Base-by-base conservation (phyloP, 2,888 invertebrate genomes). In the Aproaerema taeniolella region DNA sequence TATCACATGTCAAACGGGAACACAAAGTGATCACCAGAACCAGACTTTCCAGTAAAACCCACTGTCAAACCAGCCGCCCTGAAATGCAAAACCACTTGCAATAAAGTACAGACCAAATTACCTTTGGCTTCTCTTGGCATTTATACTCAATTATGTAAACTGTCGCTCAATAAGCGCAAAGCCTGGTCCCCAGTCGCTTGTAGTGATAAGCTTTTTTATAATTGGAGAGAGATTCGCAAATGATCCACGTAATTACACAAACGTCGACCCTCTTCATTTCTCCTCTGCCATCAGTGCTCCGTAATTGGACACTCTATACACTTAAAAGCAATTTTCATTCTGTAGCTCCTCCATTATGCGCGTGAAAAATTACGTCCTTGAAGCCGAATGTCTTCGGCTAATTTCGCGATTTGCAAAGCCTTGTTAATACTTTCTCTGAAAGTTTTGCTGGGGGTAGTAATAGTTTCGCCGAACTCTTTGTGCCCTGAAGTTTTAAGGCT, bases 201-300 rank as follows among this genome's bases (percentile, higher is more conserved):
- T 71, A 73, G 70, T 71, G 72, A 76, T 72, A 75, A 72, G 65
- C 69, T 68, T 79, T 77, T 77, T 75, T 72, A 74, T 81, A 82
- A 82, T 82, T 80, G 73, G 67, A 65, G 66, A 57, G 70, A 76
- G 73, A 79, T 77, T 82, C 69, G 65, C 73, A 81, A 83, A 83
- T 81, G 81, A 83, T 83, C 83, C 79, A 64, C 73, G 74, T 81
- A 83, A 83, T 83, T 82, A 82, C 75, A 67, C 71, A 75, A 74
- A 80, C 73, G 83, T 82, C 83, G 72, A 83, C 85, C 85, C 83
- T 83, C 78, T 75, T 85, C 83, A 82, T 82, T 71, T 76, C 67
- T 69, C 65, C 53, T 61, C 61, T 62, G 48, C 46, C 55, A 56
- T 53, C 62, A 49, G 44, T 58, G 61, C 60, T 43, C 58, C 59